Evolutionary conservation across 1,140 invertebrate species (phyloP), one percentile per base, ranked within the genome.

Genomic region (Atta cephalotes): DNA sequence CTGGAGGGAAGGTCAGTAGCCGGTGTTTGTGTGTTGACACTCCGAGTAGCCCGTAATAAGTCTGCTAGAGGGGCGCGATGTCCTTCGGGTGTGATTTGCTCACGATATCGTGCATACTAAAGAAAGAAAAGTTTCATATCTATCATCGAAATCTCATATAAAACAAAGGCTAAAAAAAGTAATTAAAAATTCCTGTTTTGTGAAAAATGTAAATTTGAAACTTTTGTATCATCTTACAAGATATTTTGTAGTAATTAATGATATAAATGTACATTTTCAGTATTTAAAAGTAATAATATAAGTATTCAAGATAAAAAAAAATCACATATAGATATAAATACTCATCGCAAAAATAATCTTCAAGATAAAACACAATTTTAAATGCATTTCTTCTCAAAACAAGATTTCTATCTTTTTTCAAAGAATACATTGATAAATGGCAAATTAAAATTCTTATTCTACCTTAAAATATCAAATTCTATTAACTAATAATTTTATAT

Each of bases 21-120:
- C 66, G 98, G 98, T 25, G 98, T 98, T 95, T 98, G 98, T 18
- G 98, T 98, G 93, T 98, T 97, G 56, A 98, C 97, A 88, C 97
- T 98, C 72, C 97, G 96, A 28, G 96, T 97, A 28, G 96, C 96
- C 85, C 97, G 95, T 51, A 97, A 95, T 18, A 98, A 94, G 91
- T 98, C 98, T 21, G 97, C 97, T 78, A 98, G 94, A 28, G 98
- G 98, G 51, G 98, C 98, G 89, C 97, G 95, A 92, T 98, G 98
- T 51, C 98, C 98, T 96, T 98, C 98, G 21, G 97, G 97, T 72
- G 97, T 97, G n/a, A 96, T 95, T 90, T 95, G 95, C 74, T 95
- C 95, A 35, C 95, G 95, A 93, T 94, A 95, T 93, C 93, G 93
- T 77, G 94, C 94, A 84, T 95, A 95, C 95, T 95, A 65, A 9